phyloP scores from a whole-genome alignment of 1,140 invertebrate species.

The Drosophila rhopaloa region DNA sequence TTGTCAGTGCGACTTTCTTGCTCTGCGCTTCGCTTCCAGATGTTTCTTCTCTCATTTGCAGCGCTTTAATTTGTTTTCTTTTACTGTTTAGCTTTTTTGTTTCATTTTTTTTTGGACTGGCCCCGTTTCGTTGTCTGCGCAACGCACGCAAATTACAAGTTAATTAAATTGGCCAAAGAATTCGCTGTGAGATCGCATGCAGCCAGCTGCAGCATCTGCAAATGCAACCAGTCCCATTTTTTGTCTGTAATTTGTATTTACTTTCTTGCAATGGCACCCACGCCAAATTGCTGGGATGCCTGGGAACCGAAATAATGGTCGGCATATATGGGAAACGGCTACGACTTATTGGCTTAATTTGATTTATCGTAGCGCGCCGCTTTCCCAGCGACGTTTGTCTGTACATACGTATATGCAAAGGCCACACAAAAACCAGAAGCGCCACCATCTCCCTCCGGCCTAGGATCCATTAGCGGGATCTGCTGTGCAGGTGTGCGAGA shows the following conservation, averaged over 20 bases:
- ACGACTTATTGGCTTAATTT: conserved; percentile 74
- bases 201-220: conserved; percentile 34
- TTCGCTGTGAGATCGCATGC: conserved; percentile 59
- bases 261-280: conserved; percentile 45
- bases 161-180: conserved; percentile 73
- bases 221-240: conserved; percentile 18
- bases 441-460: conserved; percentile 9
- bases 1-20: conserved; percentile 72
- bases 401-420: conserved; percentile 57
- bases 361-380: conserved; percentile 59
- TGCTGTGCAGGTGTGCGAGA: conserved; percentile 73
- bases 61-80: conserved; percentile 57
- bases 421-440: conserved; percentile 69
- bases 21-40: conserved; percentile 19
- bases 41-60: conserved; percentile 57
- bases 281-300: conserved; percentile 45
- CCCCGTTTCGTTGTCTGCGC: conserved; percentile 55
- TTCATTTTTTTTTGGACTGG: conserved; percentile 50
- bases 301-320: conserved; percentile 62
- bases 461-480: conserved; percentile 42
- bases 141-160: conserved; percentile 78
- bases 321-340: conserved; percentile 54
- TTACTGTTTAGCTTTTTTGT: conserved; percentile 15
- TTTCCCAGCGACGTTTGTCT: conserved; percentile 45
- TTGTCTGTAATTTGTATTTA: conserved; percentile 29